Evolutionary conservation across 2,797 vertebrate species (phyloP), one percentile per base, ranked within the genome.

Genomic region (Remorina albescens): DNA sequence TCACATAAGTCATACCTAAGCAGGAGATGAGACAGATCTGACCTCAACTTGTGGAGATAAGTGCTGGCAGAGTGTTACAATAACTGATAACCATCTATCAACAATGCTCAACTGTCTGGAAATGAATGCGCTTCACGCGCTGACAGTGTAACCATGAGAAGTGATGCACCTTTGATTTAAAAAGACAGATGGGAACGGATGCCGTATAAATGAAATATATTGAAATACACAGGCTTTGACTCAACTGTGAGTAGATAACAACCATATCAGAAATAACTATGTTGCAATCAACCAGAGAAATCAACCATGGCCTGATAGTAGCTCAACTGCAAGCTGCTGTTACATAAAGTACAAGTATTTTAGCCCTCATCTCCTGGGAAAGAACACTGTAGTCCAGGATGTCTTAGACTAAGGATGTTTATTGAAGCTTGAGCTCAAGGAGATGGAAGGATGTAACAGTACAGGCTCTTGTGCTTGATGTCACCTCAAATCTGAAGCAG

Each of bases 81-180:
- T 68, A 76, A 82, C 77, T 85, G 78, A 90, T 86, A 77, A 49
- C 12, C 41, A 80, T 79, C 78, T 80, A 76, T 77, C 76, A 76
- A 44, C 67, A 59, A 19, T 0, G 32, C 61, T 51, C 30, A 26
- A 49, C 50, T 28, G 73, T 62, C 36, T 66, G 58, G n/a, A 75
- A 69, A 75, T 64, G 37, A 69, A 34, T 53, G 67, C 12, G 67
- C 30, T 70, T 34, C 36, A 49, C 49, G 10, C 30, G 21, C 36
- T 13, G 49, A 19, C 34, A 42, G 53, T 26, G 39, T 6, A 44
- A 57, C 67, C 66, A 23, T n/a, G 71, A 46, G 4, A 62, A 26
- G 47, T 6, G 39, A 39, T 12, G 51, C 26, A 13, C 30, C 42
- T 28, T 26, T 21, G 39, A 62, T 41, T 57, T 25, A 3, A 25